These are phyloP conservation scores for Pentalonia nigronervosa DNA, from an alignment of 1,140 invertebrate species.

Conservation along the genomic window DNA sequence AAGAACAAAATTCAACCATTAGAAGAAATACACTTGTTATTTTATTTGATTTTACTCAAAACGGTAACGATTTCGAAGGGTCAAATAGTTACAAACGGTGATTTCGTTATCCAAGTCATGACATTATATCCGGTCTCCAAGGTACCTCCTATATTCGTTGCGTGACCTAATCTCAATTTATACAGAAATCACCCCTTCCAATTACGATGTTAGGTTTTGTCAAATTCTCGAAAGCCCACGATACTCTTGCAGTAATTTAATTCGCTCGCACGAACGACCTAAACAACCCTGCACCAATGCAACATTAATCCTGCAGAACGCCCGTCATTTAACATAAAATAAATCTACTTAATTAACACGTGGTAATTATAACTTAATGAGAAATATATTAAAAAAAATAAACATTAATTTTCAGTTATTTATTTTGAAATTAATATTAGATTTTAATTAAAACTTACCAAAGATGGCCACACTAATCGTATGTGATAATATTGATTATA, in stretches of 20 bases:
- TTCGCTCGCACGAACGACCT: neutral
- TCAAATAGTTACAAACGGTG: neutral
- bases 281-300: neutral
- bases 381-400: neutral
- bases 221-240: neutral
- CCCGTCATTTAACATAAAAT: neutral
- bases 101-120: constrained; percentile 23
- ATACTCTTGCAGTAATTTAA: constrained; percentile 8
- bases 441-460: no score
- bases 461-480: no score
- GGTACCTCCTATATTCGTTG: constrained; percentile 1
- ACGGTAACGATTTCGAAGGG: neutral
- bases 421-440: no score
- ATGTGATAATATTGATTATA: no score
- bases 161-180: constrained; percentile 33
- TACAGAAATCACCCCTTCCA: neutral
- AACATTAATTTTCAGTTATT: no score
- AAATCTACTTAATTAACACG: neutral
- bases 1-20: neutral
- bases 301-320: neutral
- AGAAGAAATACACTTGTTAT: neutral
- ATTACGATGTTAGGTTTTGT: constrained; percentile 11
- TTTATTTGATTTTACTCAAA: neutral
- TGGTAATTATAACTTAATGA: neutral
- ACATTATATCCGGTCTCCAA: constrained; percentile 22